phyloP scores from a whole-genome alignment of 2,888 invertebrate genomes.

The Rhorus exstirpatorius region DNA sequence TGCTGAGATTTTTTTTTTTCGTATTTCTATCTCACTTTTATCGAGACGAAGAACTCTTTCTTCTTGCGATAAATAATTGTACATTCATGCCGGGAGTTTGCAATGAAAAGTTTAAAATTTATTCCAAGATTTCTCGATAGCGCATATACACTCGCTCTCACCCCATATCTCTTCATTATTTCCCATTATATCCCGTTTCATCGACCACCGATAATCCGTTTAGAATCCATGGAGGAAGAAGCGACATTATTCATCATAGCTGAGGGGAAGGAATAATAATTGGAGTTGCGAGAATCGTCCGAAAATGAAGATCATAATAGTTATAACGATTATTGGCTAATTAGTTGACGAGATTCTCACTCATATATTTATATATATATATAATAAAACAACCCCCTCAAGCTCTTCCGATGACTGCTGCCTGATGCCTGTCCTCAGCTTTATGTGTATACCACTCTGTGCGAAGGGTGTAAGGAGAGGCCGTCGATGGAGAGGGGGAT shows the following conservation, averaged over 20 bases:
- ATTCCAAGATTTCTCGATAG: constrained; percentile 20
- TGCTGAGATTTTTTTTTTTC: constrained; percentile 19
- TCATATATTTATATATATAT: neutral
- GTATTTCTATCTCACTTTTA: constrained; percentile 5
- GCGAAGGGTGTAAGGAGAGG: constrained; percentile 39
- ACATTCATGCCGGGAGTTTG: neutral
- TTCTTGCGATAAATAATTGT: neutral
- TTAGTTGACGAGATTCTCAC: constrained; percentile 57
- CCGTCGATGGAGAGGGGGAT: constrained; percentile 26
- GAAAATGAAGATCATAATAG: constrained; percentile 60
- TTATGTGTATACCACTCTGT: constrained; percentile 49
- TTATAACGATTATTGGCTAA: constrained; percentile 57
- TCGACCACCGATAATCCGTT: neutral
- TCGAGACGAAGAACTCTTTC: neutral
- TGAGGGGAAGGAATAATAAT: constrained; percentile 23
- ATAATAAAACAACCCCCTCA: constrained; percentile 32
- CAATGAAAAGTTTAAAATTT: constrained; percentile 14
- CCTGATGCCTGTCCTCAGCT: constrained; percentile 40
- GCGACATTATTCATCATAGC: constrained; percentile 6
- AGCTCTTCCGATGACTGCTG: constrained; percentile 44
- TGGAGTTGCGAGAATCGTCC: constrained; percentile 49
- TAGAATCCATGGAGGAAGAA: neutral
- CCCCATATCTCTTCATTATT: neutral
- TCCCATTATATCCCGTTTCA: neutral
- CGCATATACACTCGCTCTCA: neutral